Evolutionary conservation across 2,113 vertebrate species (phyloP).

Genomic region (Hippotragus niger): DNA sequence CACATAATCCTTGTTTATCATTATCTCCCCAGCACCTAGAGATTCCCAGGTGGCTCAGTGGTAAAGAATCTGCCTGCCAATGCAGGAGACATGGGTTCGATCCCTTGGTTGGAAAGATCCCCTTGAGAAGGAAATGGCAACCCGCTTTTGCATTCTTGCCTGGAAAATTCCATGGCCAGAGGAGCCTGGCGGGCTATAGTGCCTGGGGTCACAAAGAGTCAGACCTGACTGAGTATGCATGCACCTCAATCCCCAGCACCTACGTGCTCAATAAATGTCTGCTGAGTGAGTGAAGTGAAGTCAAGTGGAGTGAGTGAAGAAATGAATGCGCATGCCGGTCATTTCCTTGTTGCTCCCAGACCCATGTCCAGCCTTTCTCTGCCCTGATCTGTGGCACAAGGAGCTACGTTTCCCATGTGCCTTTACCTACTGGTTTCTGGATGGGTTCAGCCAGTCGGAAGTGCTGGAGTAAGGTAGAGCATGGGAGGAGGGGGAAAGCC

Average conservation of each 20-base stretch:
- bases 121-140: not conserved
- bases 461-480: not conserved
- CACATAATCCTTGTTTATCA: not conserved
- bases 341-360: not conserved
- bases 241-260: not conserved
- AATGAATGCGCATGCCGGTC: not conserved
- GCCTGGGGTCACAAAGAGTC: not conserved
- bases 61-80: not conserved
- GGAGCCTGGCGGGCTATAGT: not conserved
- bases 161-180: not conserved
- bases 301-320: not conserved
- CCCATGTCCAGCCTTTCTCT: not conserved
- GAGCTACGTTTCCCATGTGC: conserved; percentile 27
- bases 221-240: not conserved
- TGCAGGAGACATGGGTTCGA: not conserved
- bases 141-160: not conserved
- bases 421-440: not conserved
- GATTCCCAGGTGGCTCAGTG: not conserved
- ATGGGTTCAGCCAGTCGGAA: not conserved
- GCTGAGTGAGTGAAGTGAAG: not conserved
- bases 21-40: not conserved
- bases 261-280: not conserved
- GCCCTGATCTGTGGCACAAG: not conserved
- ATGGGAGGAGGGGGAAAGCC: not conserved
- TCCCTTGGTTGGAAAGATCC: not conserved